Conservation (phyloP, 2,888 invertebrate genomes). For the Epinotia ramella region DNA sequence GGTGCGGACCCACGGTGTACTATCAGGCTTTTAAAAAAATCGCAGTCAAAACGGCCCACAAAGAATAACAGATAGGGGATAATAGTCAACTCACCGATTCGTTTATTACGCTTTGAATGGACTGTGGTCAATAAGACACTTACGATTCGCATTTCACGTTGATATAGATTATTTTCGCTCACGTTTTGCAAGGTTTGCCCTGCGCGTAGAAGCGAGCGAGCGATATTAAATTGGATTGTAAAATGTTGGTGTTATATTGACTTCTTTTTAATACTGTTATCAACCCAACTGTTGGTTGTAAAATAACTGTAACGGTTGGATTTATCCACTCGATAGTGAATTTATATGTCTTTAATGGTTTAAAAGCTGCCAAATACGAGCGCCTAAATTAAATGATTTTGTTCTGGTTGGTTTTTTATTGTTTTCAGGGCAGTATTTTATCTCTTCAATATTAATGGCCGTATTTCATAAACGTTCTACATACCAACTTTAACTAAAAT, state of each 20-base stretch:
- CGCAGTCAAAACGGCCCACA: neutral
- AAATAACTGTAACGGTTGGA: conserved; percentile 29
- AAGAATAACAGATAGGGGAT: neutral
- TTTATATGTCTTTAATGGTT: neutral
- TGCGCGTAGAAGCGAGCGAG: no score
- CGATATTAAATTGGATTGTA: neutral
- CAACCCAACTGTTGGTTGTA: conserved; percentile 10
- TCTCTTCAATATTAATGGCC: no score
- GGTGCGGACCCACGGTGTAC: no score
- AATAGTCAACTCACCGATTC: neutral
- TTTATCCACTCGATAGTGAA: conserved; percentile 3
- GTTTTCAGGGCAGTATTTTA: neutral
- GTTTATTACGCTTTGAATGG: neutral
- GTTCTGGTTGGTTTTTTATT: neutral
- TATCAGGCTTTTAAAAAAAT: neutral
- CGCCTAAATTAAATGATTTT: neutral
- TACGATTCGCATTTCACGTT: neutral
- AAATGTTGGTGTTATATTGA: neutral
- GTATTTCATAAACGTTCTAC: no score
- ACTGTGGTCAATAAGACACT: neutral
- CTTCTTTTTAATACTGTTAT: conserved; percentile 8
- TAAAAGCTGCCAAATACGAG: conserved; percentile 11
- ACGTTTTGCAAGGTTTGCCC: neutral
- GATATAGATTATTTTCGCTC: neutral
- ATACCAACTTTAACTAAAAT: no score